These are phyloP conservation scores for Diarsia brunnea DNA, from an alignment of 2,888 invertebrate genomes.

Conservation along the genomic window DNA sequence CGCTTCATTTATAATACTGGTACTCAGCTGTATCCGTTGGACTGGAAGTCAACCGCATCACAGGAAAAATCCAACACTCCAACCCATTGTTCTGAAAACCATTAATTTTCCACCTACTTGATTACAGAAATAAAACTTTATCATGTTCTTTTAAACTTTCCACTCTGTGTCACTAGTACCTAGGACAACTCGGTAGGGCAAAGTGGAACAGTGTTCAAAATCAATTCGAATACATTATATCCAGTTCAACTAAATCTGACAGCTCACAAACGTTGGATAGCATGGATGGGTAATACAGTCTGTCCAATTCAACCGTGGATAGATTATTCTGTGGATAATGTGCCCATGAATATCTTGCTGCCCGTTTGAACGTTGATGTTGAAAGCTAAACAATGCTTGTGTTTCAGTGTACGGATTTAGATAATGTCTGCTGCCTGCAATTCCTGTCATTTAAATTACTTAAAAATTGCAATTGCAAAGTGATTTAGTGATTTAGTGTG, in stretches of 20 bases:
- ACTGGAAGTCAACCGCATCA: too few species aligned
- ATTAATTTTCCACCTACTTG: too few species aligned
- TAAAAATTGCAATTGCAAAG: background rate
- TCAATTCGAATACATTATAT: constrained; percentile 43
- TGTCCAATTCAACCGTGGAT: background rate
- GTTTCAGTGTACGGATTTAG: background rate
- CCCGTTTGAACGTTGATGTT: constrained; percentile 8
- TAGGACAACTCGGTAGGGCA: too few species aligned
- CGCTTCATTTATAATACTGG: too few species aligned
- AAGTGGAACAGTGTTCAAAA: constrained; percentile 13
- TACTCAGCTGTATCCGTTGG: too few species aligned
- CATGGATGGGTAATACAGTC: constrained; percentile 15
- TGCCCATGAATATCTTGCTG: constrained; percentile 27
- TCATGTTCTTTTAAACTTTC: too few species aligned
- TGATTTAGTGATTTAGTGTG: too few species aligned
- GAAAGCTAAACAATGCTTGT: constrained; percentile 3
- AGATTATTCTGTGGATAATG: constrained; percentile 16
- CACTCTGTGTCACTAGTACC: too few species aligned
- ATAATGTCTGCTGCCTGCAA: background rate
- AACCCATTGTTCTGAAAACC: background rate
- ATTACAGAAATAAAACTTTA: too few species aligned
- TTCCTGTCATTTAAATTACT: background rate
- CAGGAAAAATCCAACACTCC: background rate
- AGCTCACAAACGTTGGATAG: constrained; percentile 3
- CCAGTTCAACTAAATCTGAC: constrained; percentile 45